Percentiles rank a stretch among this genome's conserved stretches.
Conservation (phyloP, 64 coral and sea anemone genomes). For the Catalaphyllia jardinei region DNA sequence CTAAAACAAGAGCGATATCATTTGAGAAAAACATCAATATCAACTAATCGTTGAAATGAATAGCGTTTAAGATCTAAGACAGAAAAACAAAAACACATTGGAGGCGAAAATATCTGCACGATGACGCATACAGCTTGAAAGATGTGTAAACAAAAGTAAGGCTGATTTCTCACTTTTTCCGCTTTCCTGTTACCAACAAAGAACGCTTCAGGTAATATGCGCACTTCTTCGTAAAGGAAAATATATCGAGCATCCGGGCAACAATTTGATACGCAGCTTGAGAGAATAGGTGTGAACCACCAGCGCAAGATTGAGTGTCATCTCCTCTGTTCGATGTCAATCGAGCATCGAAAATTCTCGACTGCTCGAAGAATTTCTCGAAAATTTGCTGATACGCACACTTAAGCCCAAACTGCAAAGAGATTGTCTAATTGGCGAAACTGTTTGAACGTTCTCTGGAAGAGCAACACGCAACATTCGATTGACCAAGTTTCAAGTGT, state of each 20-base stretch:
- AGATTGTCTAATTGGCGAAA: background rate
- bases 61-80: background rate
- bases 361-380: slow-evolving; percentile 10
- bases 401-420: background rate
- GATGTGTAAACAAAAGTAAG: slow-evolving; percentile 1
- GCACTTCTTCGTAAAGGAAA: background rate
- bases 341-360: background rate
- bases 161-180: slow-evolving; percentile 2
- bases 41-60: background rate
- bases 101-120: background rate
- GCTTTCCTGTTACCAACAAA: background rate
- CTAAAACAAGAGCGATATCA: slow-evolving; percentile 34
- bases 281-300: slow-evolving; percentile 14
- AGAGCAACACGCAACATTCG: slow-evolving; percentile 56
- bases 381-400: slow-evolving; percentile 4
- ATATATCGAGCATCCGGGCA: background rate
- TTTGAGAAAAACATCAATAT: background rate
- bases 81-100: background rate
- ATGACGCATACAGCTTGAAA: slow-evolving; percentile 2
- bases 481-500: slow-evolving; percentile 48
- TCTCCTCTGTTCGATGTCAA: background rate
- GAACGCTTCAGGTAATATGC: background rate
- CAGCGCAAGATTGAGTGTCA: slow-evolving; percentile 7
- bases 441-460: slow-evolving; percentile 23
- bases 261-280: slow-evolving; percentile 1